Percentiles rank a stretch among this genome's conserved stretches.
Conservation (phyloP, 2,888 invertebrate species). For the Dasypogon diadema region DNA sequence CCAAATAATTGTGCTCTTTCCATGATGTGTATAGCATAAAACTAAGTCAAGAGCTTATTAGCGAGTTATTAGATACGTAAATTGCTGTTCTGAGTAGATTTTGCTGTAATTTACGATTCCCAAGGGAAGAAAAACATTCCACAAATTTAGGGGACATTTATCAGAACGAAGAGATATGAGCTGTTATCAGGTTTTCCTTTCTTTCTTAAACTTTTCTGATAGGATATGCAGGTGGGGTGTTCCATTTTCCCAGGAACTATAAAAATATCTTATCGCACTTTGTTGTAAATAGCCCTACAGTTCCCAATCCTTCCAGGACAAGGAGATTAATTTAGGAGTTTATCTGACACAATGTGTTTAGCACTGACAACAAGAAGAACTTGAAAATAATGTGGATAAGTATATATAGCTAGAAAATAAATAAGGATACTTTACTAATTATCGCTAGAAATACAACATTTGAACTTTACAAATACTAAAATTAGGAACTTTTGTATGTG, state of each 20-base stretch:
- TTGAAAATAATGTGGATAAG: too few relatives aligned
- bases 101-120: conserved; percentile 52
- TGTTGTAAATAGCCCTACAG: too few relatives aligned
- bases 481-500: too few relatives aligned
- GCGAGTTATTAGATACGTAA: conserved; percentile 57
- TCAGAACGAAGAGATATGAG: conserved; percentile 14
- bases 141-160: conserved; percentile 36
- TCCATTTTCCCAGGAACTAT: neutral
- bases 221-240: conserved; percentile 36
- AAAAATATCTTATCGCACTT: too few relatives aligned
- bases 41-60: conserved; percentile 53
- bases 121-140: conserved; percentile 43
- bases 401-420: too few relatives aligned
- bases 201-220: conserved; percentile 9
- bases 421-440: too few relatives aligned
- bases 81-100: conserved; percentile 51
- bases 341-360: too few relatives aligned
- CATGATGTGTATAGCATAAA: conserved; percentile 45
- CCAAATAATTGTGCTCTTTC: conserved; percentile 26
- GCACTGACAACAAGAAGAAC: too few relatives aligned
- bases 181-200: conserved; percentile 26
- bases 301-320: too few relatives aligned
- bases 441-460: too few relatives aligned
- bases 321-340: too few relatives aligned
- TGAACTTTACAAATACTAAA: too few relatives aligned